Evolutionary conservation across 1,140 invertebrate genomes (phyloP).

Genomic region (Aphaenogaster floridana): DNA sequence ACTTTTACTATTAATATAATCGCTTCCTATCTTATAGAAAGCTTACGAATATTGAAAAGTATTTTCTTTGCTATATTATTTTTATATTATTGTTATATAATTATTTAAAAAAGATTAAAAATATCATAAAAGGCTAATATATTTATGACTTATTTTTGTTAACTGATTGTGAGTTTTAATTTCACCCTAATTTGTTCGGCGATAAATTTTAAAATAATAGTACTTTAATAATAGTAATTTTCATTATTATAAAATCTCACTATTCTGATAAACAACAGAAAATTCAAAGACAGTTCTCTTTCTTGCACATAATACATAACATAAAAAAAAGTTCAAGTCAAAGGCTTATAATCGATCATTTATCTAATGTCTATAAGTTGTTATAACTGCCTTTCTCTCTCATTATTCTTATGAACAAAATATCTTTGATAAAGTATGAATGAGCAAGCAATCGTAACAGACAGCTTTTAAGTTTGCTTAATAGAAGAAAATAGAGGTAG

Average conservation of each 20-base stretch:
- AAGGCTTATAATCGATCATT: constrained; percentile 9
- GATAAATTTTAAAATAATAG: neutral
- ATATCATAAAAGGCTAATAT: no score
- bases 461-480: constrained; percentile 27
- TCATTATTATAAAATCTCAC: neutral
- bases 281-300: constrained; percentile 13
- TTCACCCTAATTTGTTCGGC: neutral
- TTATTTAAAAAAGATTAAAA: neutral
- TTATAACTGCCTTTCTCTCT: constrained; percentile 17
- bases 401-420: constrained; percentile 32
- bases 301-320: neutral
- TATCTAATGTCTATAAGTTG: constrained; percentile 2
- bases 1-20: neutral
- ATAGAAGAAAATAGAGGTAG: constrained; percentile 25
- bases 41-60: neutral
- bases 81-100: neutral
- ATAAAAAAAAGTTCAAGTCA: neutral
- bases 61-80: neutral
- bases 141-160: neutral
- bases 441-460: constrained; percentile 14
- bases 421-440: constrained; percentile 41
- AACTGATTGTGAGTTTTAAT: neutral
- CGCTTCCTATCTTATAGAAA: neutral
- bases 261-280: neutral
- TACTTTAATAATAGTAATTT: neutral